phyloP scores from a whole-genome alignment of 2,113 vertebrate genomes.

The Puntigrus tetrazona region DNA sequence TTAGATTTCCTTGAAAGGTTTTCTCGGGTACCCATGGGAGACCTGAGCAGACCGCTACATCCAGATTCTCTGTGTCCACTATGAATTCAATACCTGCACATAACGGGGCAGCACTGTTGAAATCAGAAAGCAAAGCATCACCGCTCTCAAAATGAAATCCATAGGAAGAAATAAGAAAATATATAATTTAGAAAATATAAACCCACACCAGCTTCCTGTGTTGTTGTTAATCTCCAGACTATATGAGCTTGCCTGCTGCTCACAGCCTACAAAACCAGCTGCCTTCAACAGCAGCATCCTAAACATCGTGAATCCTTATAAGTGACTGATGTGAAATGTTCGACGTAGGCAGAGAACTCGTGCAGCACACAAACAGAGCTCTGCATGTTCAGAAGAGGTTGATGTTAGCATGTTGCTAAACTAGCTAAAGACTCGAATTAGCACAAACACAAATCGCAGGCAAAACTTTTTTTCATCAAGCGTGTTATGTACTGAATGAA shows the following conservation, averaged over 20 bases:
- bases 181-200: background rate
- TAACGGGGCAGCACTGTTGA: background rate
- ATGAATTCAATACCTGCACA: constrained; percentile 14
- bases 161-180: background rate
- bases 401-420: background rate
- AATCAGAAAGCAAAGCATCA: constrained; percentile 5
- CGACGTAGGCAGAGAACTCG: background rate
- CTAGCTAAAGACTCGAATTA: background rate
- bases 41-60: background rate
- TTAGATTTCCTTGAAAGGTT: constrained; percentile 8
- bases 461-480: background rate
- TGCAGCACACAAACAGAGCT: background rate
- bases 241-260: constrained; percentile 21
- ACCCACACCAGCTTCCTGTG: background rate
- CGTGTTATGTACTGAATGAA: background rate
- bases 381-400: background rate
- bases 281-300: background rate
- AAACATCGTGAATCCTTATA: background rate
- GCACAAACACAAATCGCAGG: background rate
- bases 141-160: constrained; percentile 14
- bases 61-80: constrained; percentile 25
- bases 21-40: constrained; percentile 17
- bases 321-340: background rate
- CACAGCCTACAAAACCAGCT: background rate
- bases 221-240: constrained; percentile 6